Evolutionary conservation across 2,797 vertebrate species (phyloP), one percentile per base, ranked within the genome.

Genomic region (Ambastaia sidthimunki): DNA sequence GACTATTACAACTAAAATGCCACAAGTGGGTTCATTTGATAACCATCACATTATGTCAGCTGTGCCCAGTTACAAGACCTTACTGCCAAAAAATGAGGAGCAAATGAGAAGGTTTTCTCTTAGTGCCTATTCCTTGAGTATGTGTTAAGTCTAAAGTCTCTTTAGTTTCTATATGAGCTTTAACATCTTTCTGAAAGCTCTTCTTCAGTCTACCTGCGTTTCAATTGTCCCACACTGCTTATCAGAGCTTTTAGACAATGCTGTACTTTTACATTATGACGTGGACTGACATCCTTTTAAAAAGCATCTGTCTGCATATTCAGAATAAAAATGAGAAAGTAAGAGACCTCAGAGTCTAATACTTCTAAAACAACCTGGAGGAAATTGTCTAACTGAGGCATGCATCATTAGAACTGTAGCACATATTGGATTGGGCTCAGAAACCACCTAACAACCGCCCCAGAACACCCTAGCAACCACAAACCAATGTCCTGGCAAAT

Each of bases 201-300:
- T 55, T 74, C 69, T 67, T 76, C 21, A 76, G 19, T 19, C 57
- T 37, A 7, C 6, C 34, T 69, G 19, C 10, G 37, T 59, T 78
- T 80, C 15, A 76, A 81, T 81, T 79, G 60, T 80, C 80, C 63
- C 55, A 76, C 37, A 21, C 68, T 67, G 31, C 79, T 83, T 81
- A 69, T 81, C 76, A 72, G 70, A 66, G 62, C 62, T 81, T 72
- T 80, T 55, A 65, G 82, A 65, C 69, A 25, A 62, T 21, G 48
- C 48, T 13, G 41, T 3, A 37, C 72, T 76, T 72, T 63, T 67
- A 62, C 23, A 62, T 66, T 62, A 47, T 41, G 69, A 41, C 41
- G n/a, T 74, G 34, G 71, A 77, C 80, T 59, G 52, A 74, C 81
- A 79, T 80, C 15, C 63, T 57, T 74, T 55, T 70, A 57, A 65